Evolutionary conservation across 2,888 invertebrate species (phyloP), one percentile per base, ranked within the genome.

Genomic region (Tupiocoris notatus): DNA sequence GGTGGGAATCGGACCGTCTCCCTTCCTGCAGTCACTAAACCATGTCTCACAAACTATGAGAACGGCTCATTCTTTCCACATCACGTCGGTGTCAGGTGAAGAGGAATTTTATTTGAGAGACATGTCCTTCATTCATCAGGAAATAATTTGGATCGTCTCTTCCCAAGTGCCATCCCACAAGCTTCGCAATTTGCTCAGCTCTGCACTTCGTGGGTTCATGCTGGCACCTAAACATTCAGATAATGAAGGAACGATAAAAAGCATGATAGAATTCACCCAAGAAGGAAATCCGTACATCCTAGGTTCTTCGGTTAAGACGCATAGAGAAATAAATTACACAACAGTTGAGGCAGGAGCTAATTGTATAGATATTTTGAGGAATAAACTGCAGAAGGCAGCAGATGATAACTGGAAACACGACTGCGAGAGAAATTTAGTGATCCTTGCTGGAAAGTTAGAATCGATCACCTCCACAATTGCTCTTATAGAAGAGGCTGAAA

Each of bases 41-140:
- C 20, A 67, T 21, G 6, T 57, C 9, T 24, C 67, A 16, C 57
- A 56, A 1, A 9, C 56, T 1, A 9, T 22, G n/a, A 67, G 57
- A 3, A n/a, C 3, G 7, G 20, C 39, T 12, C 57, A 67, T 21
- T 0, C 25, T 3, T 54, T 67, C 56, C 20, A 67, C 57, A 23
- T 67, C 1, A 21, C 57, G 6, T 67, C 67, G 2, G 12, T 57
- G 3, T 18, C 22, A 1, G 25, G 20, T 9, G 67, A 67, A 57
- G 22, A 67, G 3, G 67, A 67, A 9, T 67, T 57, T 18, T 67
- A 17, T 23, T 12, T 21, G 57, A 56, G 67, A n/a, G 57, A 67
- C 56, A 7, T 67, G 22, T 67, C 67, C 9, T 67, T 67, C 67
- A 57, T 57, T 67, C 67, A 57, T 17, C 67, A 67, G 1, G 67